phyloP scores from a whole-genome alignment of 2,888 invertebrate genomes.

The Yponomeuta evonymella region DNA sequence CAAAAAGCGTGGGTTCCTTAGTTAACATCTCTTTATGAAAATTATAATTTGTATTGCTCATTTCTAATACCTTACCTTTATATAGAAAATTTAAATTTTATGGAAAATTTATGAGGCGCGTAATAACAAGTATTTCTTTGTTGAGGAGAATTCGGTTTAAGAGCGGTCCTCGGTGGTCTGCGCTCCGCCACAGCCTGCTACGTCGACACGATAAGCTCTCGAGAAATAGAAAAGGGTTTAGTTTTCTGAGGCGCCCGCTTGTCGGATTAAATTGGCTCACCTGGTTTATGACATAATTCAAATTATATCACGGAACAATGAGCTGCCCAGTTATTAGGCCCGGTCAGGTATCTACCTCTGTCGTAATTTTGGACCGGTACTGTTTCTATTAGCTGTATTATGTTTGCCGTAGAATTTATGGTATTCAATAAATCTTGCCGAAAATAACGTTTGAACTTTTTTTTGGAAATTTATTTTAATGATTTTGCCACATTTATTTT shows the following conservation, averaged over 20 bases:
- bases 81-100: not conserved
- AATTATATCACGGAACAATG: constrained; percentile 5
- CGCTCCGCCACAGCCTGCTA: constrained; percentile 22
- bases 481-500: no score
- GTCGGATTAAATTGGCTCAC: constrained; percentile 57
- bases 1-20: not conserved
- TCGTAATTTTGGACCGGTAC: not conserved
- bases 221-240: constrained; percentile 61
- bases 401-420: not conserved
- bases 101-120: not conserved
- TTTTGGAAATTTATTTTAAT: no score
- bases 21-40: not conserved
- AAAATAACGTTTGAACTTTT: no score
- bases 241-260: constrained; percentile 44
- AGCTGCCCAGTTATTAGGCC: constrained; percentile 1
- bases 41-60: not conserved
- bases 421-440: not conserved
- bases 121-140: not conserved
- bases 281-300: constrained; percentile 38
- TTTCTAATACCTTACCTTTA: not conserved
- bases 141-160: constrained; percentile 13
- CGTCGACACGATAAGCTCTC: constrained; percentile 39
- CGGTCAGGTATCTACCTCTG: not conserved
- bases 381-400: not conserved
- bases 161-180: constrained; percentile 14